Conservation (phyloP, 2,888 invertebrate genomes). For the Rhorus exstirpatorius region DNA sequence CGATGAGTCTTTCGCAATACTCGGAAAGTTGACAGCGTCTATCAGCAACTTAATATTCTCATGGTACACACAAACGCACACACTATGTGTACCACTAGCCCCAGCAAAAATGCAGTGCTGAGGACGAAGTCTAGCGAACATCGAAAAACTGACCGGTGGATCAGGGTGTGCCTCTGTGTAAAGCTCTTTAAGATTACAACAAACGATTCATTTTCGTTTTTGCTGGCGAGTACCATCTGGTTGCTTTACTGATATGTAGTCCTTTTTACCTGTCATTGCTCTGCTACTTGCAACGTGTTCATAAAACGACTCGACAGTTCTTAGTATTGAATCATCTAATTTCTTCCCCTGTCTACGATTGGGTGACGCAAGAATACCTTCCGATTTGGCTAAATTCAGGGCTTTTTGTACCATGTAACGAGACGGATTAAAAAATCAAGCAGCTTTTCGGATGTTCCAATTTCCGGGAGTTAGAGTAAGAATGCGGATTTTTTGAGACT, state of each 20-base stretch:
- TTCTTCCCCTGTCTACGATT: neutral
- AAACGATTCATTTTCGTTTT: conserved; percentile 46
- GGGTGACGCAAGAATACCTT: neutral
- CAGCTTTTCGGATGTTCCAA: conserved; percentile 26
- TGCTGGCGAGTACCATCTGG: conserved; percentile 34
- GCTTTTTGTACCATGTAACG: conserved; percentile 20
- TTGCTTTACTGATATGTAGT: conserved; percentile 28
- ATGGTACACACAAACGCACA: conserved; percentile 64
- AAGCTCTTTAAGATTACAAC: conserved; percentile 51
- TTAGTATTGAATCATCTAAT: neutral
- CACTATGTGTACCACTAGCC: conserved; percentile 60
- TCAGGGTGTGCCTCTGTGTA: conserved; percentile 28
- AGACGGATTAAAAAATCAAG: conserved; percentile 26
- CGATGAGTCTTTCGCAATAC: conserved; percentile 26
- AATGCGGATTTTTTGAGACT: conserved; percentile 28
- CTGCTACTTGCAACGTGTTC: conserved; percentile 16
- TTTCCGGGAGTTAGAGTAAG: conserved; percentile 25
- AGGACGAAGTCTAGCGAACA: conserved; percentile 58
- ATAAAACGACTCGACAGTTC: conserved; percentile 26
- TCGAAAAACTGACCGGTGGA: conserved; percentile 56
- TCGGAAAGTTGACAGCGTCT: conserved; percentile 27
- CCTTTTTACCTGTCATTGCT: conserved; percentile 36
- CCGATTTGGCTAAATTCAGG: conserved; percentile 20
- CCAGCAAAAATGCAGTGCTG: conserved; percentile 66
- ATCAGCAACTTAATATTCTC: conserved; percentile 68